Evolutionary conservation across 2,888 invertebrate genomes (phyloP), one percentile per base, ranked within the genome.

Genomic region (Seira sanloemensis): DNA sequence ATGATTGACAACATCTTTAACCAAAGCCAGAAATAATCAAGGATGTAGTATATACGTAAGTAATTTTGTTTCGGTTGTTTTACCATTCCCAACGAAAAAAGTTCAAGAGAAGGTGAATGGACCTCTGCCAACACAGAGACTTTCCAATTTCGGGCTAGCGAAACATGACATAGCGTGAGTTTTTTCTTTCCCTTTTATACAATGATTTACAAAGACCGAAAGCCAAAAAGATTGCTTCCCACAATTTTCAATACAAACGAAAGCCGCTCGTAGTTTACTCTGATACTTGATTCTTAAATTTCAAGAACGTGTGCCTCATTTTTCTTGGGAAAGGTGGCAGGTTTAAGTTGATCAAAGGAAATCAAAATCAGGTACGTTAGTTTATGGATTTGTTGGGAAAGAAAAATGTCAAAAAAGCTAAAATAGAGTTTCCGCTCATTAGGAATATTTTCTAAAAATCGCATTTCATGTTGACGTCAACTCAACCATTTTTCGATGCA

Each of bases 41-140:
- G 77, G 72, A 82, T 82, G n/a, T n/a, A 71, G 27, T 23, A 37
- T 19, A 23, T 9, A 46, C 23, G 46, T 12, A 67, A 24, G n/a
- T n/a, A n/a, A n/a, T n/a, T n/a, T n/a, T n/a, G n/a, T n/a, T n/a
- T n/a, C n/a, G n/a, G n/a, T n/a, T n/a, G n/a, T n/a, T n/a, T n/a
- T n/a, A n/a, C n/a, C 62, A 18, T 50, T 23, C 66, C 67, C 66
- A 71, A 67, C n/a, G n/a, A n/a, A n/a, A n/a, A n/a, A n/a, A n/a
- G n/a, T n/a, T n/a, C n/a, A 9, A 65, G 46, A 24, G 67, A 82
- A 82, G 82, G 82, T 82, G 82, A 82, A 77, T 82, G 82, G 82
- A 76, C 77, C 24, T 69, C 18, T 82, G 82, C 82, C 82, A 82
- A 82, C 76, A 77, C 24, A 74, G 25, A 76, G 69, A 76, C 69